Evolutionary conservation across 2,888 invertebrate species (phyloP).

Genomic region (Zhuqinia jingwanae): DNA sequence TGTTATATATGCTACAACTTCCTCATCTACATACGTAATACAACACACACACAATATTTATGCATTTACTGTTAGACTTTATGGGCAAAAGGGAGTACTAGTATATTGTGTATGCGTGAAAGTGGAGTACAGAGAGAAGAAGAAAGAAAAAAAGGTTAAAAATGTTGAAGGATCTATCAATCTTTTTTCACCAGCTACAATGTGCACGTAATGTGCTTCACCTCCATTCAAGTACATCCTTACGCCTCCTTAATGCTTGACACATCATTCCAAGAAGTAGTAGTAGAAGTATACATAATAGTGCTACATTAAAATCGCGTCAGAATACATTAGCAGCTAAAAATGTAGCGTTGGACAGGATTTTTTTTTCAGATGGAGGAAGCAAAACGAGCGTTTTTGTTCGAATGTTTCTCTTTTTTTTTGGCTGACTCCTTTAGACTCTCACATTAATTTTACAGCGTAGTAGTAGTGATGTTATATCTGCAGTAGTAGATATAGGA

Average conservation of each 20-base stretch:
- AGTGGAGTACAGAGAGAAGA: constrained; percentile 25
- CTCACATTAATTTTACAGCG: constrained; percentile 55
- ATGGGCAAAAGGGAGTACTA: constrained; percentile 7
- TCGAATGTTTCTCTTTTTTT: constrained; percentile 16
- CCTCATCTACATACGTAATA: constrained; percentile 52
- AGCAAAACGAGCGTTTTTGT: constrained; percentile 2
- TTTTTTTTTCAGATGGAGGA: not conserved
- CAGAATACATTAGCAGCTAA: constrained; percentile 22
- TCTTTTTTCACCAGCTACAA: constrained; percentile 50
- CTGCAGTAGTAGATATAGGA: too few species aligned
- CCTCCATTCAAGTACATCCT: constrained; percentile 43
- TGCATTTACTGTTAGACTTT: constrained; percentile 32
- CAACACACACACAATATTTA: constrained; percentile 22
- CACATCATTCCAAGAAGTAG: constrained; percentile 24
- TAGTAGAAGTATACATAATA: too few species aligned
- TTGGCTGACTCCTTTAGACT: constrained; percentile 42
- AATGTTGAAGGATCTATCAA: constrained; percentile 68
- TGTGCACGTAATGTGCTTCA: constrained; percentile 40
- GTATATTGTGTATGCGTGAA: constrained; percentile 32
- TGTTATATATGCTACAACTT: constrained; percentile 19
- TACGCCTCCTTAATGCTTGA: constrained; percentile 44
- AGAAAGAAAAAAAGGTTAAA: constrained; percentile 43
- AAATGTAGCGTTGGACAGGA: constrained; percentile 22
- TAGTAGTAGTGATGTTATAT: not conserved
- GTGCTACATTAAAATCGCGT: not conserved